Base-by-base conservation (phyloP, 2,797 vertebrate genomes). In the Neomorphus geoffroyi region DNA sequence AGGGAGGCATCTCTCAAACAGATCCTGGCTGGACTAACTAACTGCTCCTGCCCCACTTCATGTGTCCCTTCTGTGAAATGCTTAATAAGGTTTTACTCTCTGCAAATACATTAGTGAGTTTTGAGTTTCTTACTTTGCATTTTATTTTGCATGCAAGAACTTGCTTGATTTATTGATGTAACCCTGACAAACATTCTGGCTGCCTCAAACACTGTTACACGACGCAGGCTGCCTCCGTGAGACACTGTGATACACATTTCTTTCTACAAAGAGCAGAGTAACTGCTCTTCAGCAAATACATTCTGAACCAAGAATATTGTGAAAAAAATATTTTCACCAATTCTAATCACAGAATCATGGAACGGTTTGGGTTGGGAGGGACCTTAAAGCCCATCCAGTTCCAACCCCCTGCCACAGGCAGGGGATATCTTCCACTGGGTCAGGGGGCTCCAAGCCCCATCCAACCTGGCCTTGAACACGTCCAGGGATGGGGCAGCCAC, bases 121-220 rank as follows among this genome's bases (percentile, higher is more conserved):
- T 24, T 9, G 37, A 73, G n/a, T 11, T 30, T 45, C 77, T 90
- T 41, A 8, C 17, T 69, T 41, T 23, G 50, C 33, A 23, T 67
- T 93, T 77, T 57, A 46, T 90, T 92, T 89, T 67, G 84, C 74
- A 41, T 13, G 8, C 7, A 74, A 73, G 78, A 24, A 21, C 13
- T 73, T 15, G 30, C 35, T 80, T 37, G 37, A 72, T 41, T 73
- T 81, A 65, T 50, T 2, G 6, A 26, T 78, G 78, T 43, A 78
- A 66, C 28, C 21, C 30, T 23, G 60, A 50, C 64, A 75, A 73
- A 69, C 10, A 18, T 39, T 48, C 53, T 17, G 37, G 32, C 24
- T 72, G 41, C 61, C 80, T 72, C 62, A 26, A 64, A 30, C 27
- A 14, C 32, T 18, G 1, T 18, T 46, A 46, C 46, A 21, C 35